Percentiles rank a stretch among this genome's conserved stretches.
Evolutionary conservation across 2,113 vertebrate species (phyloP).

Genomic region (Mustela lutreola): DNA sequence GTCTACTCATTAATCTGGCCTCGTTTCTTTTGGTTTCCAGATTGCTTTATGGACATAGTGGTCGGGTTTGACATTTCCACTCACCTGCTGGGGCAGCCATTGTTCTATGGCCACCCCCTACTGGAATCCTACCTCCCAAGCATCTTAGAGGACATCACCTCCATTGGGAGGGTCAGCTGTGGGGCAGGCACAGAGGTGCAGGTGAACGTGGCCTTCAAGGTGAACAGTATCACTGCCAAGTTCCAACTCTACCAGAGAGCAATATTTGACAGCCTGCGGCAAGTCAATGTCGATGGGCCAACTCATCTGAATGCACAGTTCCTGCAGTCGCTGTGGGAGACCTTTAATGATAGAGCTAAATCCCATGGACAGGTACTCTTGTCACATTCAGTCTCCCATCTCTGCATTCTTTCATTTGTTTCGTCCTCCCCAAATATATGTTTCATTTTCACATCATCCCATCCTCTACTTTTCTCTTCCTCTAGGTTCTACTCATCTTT

Average conservation of each 20-base stretch:
- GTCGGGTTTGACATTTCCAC: slow-evolving; percentile 85
- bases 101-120: slow-evolving; percentile 78
- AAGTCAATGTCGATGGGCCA: slow-evolving; percentile 51
- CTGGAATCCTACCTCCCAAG: slow-evolving; percentile 77
- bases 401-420: accelerated
- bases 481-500: slow-evolving; percentile 80
- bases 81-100: slow-evolving; percentile 45
- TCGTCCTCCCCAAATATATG: not conserved
- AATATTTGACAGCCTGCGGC: slow-evolving; percentile 62
- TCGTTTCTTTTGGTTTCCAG: slow-evolving; percentile 59
- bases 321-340: slow-evolving; percentile 79
- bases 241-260: slow-evolving; percentile 80
- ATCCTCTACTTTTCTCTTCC: not conserved
- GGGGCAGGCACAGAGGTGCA: slow-evolving; percentile 70
- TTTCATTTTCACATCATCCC: not conserved
- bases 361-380: slow-evolving; percentile 75
- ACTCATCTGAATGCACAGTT: slow-evolving; percentile 73
- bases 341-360: slow-evolving; percentile 62
- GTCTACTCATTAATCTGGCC: slow-evolving; percentile 6
- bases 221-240: slow-evolving; percentile 73
- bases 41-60: slow-evolving; percentile 84
- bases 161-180: slow-evolving; percentile 80
- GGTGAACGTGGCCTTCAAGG: slow-evolving; percentile 80
- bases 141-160: slow-evolving; percentile 78
- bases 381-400: not conserved